A percentile compares a stretch with the other conserved stretches of the same genome.
Evolutionary conservation across 2,113 vertebrate species (phyloP).

Genomic region (Pardalotus punctatus): DNA sequence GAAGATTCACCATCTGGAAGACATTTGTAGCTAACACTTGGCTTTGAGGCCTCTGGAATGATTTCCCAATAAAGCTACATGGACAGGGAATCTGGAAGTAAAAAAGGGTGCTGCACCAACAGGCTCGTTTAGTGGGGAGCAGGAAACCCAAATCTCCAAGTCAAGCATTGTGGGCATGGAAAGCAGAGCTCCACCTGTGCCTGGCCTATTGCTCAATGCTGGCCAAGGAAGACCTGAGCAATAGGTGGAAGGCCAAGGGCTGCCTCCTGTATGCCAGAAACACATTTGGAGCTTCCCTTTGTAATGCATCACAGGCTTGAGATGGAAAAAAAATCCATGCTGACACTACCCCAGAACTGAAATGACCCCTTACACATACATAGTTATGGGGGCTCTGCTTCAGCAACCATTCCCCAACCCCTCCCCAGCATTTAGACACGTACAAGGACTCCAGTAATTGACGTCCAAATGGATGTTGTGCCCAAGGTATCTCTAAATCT

Average conservation of each 20-base stretch:
- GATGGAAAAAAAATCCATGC: neutral
- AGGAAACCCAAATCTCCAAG: neutral
- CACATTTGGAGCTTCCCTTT: neutral
- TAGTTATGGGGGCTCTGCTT: neutral
- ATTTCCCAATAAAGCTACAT: neutral
- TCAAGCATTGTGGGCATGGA: neutral
- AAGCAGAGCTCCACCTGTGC: neutral
- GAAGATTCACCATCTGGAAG: neutral
- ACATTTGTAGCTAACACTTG: neutral
- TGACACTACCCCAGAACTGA: neutral
- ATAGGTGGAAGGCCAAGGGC: neutral
- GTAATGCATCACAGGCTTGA: neutral
- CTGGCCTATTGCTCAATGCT: neutral
- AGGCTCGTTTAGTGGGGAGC: neutral
- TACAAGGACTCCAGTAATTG: slow-evolving; percentile 94
- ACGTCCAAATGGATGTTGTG: slow-evolving; percentile 94
- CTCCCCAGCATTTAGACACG: slow-evolving; percentile 53
- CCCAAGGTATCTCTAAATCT: slow-evolving; percentile 94
- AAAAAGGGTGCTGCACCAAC: neutral
- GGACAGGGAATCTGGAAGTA: neutral
- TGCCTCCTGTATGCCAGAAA: neutral
- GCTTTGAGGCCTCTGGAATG: neutral
- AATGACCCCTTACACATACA: neutral
- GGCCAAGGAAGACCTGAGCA: neutral
- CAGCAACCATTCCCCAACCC: neutral